Evolutionary conservation across 2,797 vertebrate genomes (phyloP), one percentile per base, ranked within the genome.

Genomic region (Decapterus maruadsi): DNA sequence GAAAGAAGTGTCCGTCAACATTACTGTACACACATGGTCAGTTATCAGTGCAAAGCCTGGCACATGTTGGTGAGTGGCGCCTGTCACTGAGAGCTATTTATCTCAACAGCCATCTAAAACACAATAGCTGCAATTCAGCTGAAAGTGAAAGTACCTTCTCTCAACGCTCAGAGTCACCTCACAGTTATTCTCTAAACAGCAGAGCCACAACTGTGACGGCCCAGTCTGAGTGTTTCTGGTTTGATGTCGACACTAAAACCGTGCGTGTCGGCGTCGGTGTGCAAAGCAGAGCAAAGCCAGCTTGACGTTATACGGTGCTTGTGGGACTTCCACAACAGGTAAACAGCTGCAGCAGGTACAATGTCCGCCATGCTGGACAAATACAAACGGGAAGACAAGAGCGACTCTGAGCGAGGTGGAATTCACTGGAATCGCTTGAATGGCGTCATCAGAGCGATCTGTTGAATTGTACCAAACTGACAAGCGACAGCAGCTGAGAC

Each of bases 41-140:
- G 59, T 85, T 53, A 80, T 66, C 42, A 65, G 58, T 62, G n/a
- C 48, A 51, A 77, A 31, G 75, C 64, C 59, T 34, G 56, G 34
- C 60, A 78, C 36, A 71, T 62, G 69, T 65, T 63, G 58, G 50
- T 64, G 60, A 68, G 62, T 56, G 53, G 64, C 70, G 67, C 79
- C 72, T 76, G 80, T 71, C 73, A 31, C 34, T 75, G n/a, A 69
- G 64, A 65, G 68, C 60, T 64, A 58, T 79, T 74, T 61, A 65
- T 60, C 60, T 72, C 19, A 59, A 77, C 17, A 55, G 6, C 36
- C 42, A 19, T 43, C 14, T 38, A 68, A 58, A 73, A 64, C n/a
- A 68, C 22, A 20, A 34, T 20, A 26, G 22, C 56, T 34, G 50
- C 54, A 26, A 34, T 56, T 75, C 19, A 48, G 43, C 51, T 63